Evolutionary conservation across 2,797 vertebrate species (phyloP), one percentile per base, ranked within the genome.

Genomic region (Hipposideros larvatus): DNA sequence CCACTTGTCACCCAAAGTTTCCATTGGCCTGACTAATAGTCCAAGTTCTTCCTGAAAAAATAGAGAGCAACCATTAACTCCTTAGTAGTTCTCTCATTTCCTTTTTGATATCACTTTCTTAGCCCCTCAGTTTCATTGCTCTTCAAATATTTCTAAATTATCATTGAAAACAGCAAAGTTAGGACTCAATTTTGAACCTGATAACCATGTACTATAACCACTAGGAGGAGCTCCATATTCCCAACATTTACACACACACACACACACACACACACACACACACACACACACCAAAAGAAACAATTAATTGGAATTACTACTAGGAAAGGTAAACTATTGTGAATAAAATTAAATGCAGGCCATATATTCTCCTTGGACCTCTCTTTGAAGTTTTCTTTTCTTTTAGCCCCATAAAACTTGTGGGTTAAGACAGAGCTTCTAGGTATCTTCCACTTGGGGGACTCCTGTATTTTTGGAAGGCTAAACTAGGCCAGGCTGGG

Each of bases 211-310:
- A 70, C 28, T 74, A 11, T 46, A 83, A 68, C 90, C 87, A 95
- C 74, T 85, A 95, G 87, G 87, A 94, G 94, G 80, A 55, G 79
- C 68, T 93, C 43, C 55, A 51, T 55, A 95, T 68, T 89, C 37
- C 87, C 66, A 93, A 31, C 8, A 18, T 48, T 88, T 63, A 46
- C 5, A 57, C 15, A 59, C 78, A 61, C 22, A 68, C 22, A 24
- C 87, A 57, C 51, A 57, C 41, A n/a, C 65, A 37, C 14, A 43
- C 59, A 34, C 79, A 59, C 31, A 51, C 11, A 46, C 53, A 63
- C 66, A 82, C 31, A 41, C 31, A 74, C 59, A 16, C 0, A 1
- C 43, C 65, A 51, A 84, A 70, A 88, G 46, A 94, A 89, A 71
- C 8, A 79, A 11, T 89, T 73, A 51, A 28, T 46, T 87, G n/a